Conservation (phyloP, 2,797 vertebrate genomes). For the Coregonus sp. region DNA sequence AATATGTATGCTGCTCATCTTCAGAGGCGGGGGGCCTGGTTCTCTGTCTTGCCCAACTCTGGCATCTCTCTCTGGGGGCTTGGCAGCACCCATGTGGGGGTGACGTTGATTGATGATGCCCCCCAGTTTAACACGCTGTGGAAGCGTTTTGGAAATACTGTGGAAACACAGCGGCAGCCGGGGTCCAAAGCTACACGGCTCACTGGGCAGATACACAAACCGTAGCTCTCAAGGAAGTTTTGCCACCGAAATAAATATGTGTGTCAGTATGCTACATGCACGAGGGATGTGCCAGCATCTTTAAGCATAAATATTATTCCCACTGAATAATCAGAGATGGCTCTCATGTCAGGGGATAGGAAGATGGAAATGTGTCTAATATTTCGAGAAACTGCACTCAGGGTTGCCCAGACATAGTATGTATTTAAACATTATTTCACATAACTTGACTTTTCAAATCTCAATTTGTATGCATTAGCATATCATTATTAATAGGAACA, state of each 20-base stretch:
- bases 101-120: conserved; percentile 74
- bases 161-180: conserved; percentile 58
- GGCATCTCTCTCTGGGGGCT: conserved; percentile 64
- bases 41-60: conserved; percentile 57
- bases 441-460: not conserved
- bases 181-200: conserved; percentile 61
- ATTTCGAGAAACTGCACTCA: conserved; percentile 8
- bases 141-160: conserved; percentile 47
- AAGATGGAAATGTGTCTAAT: conserved; percentile 34
- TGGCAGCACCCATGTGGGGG: conserved; percentile 70
- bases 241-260: conserved; percentile 18
- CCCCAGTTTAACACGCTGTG: conserved; percentile 69
- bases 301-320: conserved; percentile 24
- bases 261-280: conserved; percentile 41
- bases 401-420: no score
- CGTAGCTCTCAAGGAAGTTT: conserved; percentile 42
- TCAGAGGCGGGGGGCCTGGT: conserved; percentile 56
- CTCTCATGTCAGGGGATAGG: conserved; percentile 17
- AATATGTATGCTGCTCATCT: conserved; percentile 60
- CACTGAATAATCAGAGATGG: conserved; percentile 30
- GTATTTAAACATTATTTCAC: conserved; percentile 18
- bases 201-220: conserved; percentile 40
- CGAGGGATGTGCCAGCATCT: conserved; percentile 13
- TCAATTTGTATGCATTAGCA: conserved; percentile 22
- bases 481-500: conserved; percentile 26